Percentiles rank a stretch among this genome's conserved stretches.
These are phyloP conservation scores for Oxyura jamaicensis DNA, from an alignment of 2,113 vertebrate genomes.

Conservation along the genomic window DNA sequence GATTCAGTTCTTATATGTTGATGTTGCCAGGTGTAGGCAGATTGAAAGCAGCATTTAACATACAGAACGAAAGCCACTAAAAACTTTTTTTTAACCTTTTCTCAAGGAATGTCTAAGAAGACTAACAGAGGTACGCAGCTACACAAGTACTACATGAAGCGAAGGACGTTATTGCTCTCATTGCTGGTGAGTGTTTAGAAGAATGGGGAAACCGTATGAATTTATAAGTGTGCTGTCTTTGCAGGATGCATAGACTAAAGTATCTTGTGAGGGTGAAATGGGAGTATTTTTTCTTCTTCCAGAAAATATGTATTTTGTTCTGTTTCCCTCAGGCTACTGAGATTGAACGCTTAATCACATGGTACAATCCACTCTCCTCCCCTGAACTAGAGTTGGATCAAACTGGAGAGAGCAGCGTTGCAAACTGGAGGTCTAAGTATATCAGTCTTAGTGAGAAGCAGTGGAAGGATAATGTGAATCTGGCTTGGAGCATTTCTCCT, in stretches of 20 bases:
- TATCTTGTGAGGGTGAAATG: not conserved
- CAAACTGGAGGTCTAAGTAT: constrained; percentile 97
- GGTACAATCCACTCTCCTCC: constrained; percentile 95
- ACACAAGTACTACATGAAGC: constrained; percentile 98
- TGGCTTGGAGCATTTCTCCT: constrained; percentile 96
- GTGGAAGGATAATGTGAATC: constrained; percentile 96
- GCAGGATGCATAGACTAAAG: not conserved
- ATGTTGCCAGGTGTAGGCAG: not conserved
- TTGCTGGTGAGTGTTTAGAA: constrained; percentile 82
- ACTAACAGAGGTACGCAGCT: constrained; percentile 94
- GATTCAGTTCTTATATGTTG: not conserved
- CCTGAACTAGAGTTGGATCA: constrained; percentile 93
- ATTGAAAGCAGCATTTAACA: not conserved
- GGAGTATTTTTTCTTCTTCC: not conserved
- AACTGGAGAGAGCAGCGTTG: constrained; percentile 92
- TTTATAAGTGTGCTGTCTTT: not conserved
- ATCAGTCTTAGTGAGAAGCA: constrained; percentile 94
- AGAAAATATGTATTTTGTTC: not conserved
- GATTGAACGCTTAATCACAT: constrained; percentile 92
- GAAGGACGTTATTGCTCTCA: constrained; percentile 89
- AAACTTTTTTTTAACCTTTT: constrained; percentile 8
- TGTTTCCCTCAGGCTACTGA: constrained; percentile 87
- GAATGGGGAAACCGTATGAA: not conserved
- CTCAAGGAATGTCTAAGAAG: constrained; percentile 93
- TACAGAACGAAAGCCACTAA: not conserved